Base-by-base conservation (phyloP, 1,140 invertebrate genomes). In the Teleopsis dalmanni region DNA sequence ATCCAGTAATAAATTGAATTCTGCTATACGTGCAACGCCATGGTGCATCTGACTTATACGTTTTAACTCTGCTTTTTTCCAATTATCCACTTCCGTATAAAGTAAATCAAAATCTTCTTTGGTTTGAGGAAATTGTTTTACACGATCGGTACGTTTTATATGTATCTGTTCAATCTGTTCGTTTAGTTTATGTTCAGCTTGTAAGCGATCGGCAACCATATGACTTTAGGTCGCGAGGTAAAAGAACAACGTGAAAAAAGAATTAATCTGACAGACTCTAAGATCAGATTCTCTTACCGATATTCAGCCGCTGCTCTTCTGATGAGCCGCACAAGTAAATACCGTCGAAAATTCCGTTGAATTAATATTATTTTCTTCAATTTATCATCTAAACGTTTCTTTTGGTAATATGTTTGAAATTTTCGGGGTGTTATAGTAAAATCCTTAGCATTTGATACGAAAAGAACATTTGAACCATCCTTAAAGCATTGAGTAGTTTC, bases 91-190 rank as follows among this genome's bases (percentile, higher is more conserved):
- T 59, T 71, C 65, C 0, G 62, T 62, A 44, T 77, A 80, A 0
- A 83, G 55, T 57, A 80, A 68, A 16, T 76, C 73, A 47, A 81
- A 83, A 57, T 82, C 79, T 19, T 71, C 65, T 46, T 73, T 72
- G 1, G 71, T 73, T 35, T 70, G 65, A 0, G 81, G 80, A 54
- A 75, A 73, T 3, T 74, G 74, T 57, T 76, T 75, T 3, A 72
- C 64, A n/a, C 70, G 56, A 14, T 76, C 60, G 47, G 78, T 74
- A 7, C 62, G 56, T 33, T 58, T 55, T 27, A 62, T 54, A 11
- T 60, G 58, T n/a, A n/a, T n/a, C 49, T 57, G 22, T 29, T 65
- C 56, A 16, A 61, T 54, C 36, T 61, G 57, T 35, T 60, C 27
- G 19, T 65, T 48, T 10, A 64, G 59, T 0, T 34, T 43, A 6